Evolutionary conservation across 1,140 invertebrate species (phyloP).

Genomic region (Nymphalis io): DNA sequence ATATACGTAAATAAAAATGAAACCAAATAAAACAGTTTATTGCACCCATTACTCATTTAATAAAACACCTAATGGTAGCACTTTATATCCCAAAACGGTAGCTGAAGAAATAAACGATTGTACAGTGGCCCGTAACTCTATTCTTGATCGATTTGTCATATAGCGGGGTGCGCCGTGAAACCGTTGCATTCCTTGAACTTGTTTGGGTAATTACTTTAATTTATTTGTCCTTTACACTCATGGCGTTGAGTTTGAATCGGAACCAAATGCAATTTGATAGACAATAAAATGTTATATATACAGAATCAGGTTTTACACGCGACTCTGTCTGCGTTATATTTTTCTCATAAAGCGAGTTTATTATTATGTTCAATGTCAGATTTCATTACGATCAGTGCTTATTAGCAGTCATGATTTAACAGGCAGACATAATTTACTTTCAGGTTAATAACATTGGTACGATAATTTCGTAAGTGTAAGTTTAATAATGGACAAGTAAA

Average conservation of each 20-base stretch:
- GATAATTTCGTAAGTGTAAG: no score
- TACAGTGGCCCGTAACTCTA: constrained; percentile 52
- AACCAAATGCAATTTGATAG: not conserved
- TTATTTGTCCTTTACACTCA: constrained; percentile 21
- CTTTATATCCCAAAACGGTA: constrained; percentile 51
- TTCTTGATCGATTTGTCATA: constrained; percentile 65
- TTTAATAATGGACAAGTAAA: no score
- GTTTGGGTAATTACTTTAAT: constrained; percentile 37
- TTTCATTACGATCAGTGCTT: no score
- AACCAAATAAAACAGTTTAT: constrained; percentile 41
- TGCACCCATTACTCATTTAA: constrained; percentile 40
- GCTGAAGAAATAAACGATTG: constrained; percentile 47
- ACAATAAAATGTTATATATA: no score
- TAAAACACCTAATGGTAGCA: constrained; percentile 46
- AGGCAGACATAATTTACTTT: no score
- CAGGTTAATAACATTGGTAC: no score
- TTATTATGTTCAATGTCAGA: no score
- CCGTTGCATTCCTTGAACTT: constrained; percentile 22
- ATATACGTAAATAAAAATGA: constrained; percentile 26
- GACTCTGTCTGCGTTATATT: no score
- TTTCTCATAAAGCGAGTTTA: no score
- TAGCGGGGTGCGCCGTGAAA: constrained; percentile 13
- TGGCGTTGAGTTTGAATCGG: not conserved
- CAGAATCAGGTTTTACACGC: no score
- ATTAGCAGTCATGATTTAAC: no score